A percentile compares a stretch with the other conserved stretches of the same genome.
phyloP scores from a whole-genome alignment of 2,797 vertebrate species.

The Falco naumanni region DNA sequence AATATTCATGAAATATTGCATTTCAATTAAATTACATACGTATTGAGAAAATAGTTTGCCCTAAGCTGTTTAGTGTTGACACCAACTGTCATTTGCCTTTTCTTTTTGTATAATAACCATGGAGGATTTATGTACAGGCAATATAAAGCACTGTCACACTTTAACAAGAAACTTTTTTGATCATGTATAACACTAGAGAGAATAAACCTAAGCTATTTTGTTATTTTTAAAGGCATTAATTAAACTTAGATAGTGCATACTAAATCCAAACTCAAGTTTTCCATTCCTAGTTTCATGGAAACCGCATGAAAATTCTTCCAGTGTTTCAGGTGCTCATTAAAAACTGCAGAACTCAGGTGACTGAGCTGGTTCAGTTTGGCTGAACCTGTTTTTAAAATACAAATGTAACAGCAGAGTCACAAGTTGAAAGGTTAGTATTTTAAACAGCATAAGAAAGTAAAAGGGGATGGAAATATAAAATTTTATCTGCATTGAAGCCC shows the following conservation, averaged over 20 bases:
- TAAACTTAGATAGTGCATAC: background rate
- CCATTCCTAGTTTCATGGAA: background rate
- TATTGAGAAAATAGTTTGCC: conserved; percentile 79
- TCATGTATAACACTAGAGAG: conserved; percentile 32
- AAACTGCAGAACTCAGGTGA: background rate
- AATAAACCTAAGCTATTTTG: conserved; percentile 32
- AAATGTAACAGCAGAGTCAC: background rate
- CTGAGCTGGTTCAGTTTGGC: background rate
- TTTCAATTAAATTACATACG: conserved; percentile 83
- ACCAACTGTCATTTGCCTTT: conserved; percentile 79
- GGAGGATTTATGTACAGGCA: conserved; percentile 59
- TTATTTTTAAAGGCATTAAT: conserved; percentile 24
- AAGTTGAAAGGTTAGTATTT: background rate
- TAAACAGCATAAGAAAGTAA: background rate
- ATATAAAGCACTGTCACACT: conserved; percentile 72
- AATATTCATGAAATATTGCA: conserved; percentile 85
- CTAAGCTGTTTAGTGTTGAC: conserved; percentile 82
- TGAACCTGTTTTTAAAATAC: background rate
- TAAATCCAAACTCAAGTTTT: conserved; percentile 6
- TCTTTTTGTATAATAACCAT: conserved; percentile 68
- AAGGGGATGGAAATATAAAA: background rate
- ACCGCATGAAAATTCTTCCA: background rate
- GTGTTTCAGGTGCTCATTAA: background rate
- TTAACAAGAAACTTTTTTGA: conserved; percentile 73
- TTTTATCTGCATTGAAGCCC: background rate